Base-by-base conservation (phyloP, 2,113 vertebrate genomes). In the Silurus asotus region DNA sequence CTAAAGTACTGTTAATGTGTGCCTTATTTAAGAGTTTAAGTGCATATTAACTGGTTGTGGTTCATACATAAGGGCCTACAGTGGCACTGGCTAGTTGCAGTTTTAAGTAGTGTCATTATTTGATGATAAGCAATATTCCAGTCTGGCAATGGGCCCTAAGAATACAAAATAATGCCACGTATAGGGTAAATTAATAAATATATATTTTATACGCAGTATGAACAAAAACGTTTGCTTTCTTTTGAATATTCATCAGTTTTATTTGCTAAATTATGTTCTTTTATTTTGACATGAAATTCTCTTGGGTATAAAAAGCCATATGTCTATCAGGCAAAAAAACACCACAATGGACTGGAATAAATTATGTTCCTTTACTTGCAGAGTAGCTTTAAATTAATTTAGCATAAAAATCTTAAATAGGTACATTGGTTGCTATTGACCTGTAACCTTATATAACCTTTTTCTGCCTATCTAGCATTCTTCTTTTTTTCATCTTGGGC, bases 21-120 rank as follows among this genome's bases (percentile, higher is more conserved):
- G 79, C 55, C 51, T 69, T 80, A 37, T 67, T 11, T 13, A 45
- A 76, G n/a, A 20, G 51, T 78, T 87, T 28, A 61, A 77, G 59
- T 82, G 59, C 25, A 84, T 65, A 84, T 76, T 85, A 85, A 65
- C 64, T 74, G 7, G 72, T 61, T 82, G 87, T 79, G 64, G 28
- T 53, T 17, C 49, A 49, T 58, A 81, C 79, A 69, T 78, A 65
- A 83, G 85, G 61, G 78, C 86, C 56, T 87, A 53, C 83, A 64
- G 65, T 83, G 62, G 53, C 8, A 37, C 19, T 14, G 65, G 69
- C 61, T 74, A 84, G 61, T 80, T 77, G 37, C 51, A 84, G 64
- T 79, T 67, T 58, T 20, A 6, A 49, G 67, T 81, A 74, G 37
- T 70, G 48, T 82, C 59, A 78, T 90, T 88, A 87, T 55, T 70